Percentiles rank a stretch among this genome's conserved stretches.
Conservation (phyloP, 2,797 vertebrate genomes). For the Menidia menidia region DNA sequence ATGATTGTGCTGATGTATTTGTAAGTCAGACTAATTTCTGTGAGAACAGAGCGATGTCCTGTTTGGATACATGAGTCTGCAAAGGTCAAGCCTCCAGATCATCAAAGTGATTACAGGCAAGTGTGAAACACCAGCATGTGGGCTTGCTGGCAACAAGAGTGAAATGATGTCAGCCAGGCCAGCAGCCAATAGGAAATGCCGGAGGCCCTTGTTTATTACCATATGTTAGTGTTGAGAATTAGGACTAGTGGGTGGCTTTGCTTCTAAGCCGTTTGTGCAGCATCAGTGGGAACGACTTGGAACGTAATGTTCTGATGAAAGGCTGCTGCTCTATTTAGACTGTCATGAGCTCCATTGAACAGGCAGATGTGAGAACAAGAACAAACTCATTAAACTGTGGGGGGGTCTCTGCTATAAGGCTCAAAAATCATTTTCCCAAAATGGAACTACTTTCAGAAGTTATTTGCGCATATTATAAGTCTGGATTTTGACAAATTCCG, state of each 20-base stretch:
- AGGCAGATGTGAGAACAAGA: background rate
- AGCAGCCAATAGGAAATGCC: conserved; percentile 73
- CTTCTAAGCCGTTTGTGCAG: conserved; percentile 44
- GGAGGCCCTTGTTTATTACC: conserved; percentile 67
- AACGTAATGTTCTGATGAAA: conserved; percentile 37
- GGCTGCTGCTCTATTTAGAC: background rate
- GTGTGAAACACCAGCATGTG: conserved; percentile 64
- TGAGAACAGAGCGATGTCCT: background rate
- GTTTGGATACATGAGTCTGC: conserved; percentile 35
- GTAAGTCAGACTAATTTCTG: conserved; percentile 10
- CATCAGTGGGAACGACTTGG: conserved; percentile 32
- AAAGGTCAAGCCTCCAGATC: conserved; percentile 60
- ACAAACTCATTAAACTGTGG: background rate
- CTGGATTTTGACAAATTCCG: background rate
- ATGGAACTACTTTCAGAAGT: background rate
- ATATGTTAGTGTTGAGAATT: conserved; percentile 74
- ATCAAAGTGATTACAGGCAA: conserved; percentile 56
- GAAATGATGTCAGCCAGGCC: conserved; percentile 68
- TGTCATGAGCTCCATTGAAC: conserved; percentile 2
- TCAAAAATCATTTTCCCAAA: background rate
- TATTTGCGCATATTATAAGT: background rate
- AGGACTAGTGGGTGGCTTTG: conserved; percentile 56
- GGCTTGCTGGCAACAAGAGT: conserved; percentile 54
- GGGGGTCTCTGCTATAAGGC: background rate
- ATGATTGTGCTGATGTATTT: conserved; percentile 19